Conservation (phyloP, 2,113 vertebrate species). For the Alligator mississippiensis region DNA sequence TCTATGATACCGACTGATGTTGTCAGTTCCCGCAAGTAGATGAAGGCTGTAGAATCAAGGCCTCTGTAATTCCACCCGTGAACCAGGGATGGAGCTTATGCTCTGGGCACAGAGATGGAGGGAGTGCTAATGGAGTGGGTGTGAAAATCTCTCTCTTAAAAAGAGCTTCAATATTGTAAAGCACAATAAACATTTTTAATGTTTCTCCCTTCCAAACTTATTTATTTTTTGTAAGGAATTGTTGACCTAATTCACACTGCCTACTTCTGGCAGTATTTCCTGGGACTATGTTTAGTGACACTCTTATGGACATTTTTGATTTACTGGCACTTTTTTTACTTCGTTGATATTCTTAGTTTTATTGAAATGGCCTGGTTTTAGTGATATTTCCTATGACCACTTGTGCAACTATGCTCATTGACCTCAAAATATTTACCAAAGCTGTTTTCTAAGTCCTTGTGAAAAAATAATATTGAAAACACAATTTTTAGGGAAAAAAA, state of each 20-base stretch:
- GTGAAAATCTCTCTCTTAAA: background rate
- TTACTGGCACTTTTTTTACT: too few relatives aligned
- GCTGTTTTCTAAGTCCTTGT: background rate
- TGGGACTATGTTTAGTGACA: too few relatives aligned
- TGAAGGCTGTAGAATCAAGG: too few relatives aligned
- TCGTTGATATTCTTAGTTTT: too few relatives aligned
- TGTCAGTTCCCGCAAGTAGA: too few relatives aligned
- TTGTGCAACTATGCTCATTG: background rate
- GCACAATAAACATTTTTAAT: background rate
- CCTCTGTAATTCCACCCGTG: too few relatives aligned
- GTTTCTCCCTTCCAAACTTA: too few relatives aligned
- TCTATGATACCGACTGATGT: too few relatives aligned
- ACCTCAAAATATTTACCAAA: background rate
- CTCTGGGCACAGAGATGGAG: background rate
- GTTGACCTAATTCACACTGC: background rate
- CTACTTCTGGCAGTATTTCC: background rate
- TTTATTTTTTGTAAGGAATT: background rate
- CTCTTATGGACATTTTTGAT: too few relatives aligned
- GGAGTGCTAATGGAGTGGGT: background rate
- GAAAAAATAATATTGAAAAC: background rate
- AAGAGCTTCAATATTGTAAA: background rate
- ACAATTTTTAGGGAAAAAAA: background rate
- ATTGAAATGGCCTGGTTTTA: too few relatives aligned
- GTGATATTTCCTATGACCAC: background rate
- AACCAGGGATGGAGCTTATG: background rate